Evolutionary conservation across 2,888 invertebrate species (phyloP).

Genomic region (Napeogenes sylphis): DNA sequence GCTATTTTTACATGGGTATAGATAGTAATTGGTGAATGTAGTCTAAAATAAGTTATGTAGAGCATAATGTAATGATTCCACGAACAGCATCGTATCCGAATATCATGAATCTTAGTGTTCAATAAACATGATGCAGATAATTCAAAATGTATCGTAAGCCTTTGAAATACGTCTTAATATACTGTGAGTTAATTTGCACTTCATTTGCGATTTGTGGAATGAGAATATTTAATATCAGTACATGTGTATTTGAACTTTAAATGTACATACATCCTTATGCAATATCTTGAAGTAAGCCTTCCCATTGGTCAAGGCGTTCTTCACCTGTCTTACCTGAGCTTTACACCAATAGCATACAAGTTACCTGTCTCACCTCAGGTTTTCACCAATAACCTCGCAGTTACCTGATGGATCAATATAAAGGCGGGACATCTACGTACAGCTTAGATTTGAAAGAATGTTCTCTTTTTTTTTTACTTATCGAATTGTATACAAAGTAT

Average conservation of each 20-base stretch:
- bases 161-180: not conserved
- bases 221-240: not conserved
- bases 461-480: not conserved
- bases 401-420: slow-evolving; percentile 55
- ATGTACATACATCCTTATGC: slow-evolving; percentile 5
- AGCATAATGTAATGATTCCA: slow-evolving; percentile 35
- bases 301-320: slow-evolving; percentile 43
- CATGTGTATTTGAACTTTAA: not conserved
- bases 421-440: slow-evolving; percentile 45
- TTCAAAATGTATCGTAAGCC: not conserved
- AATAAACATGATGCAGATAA: slow-evolving; percentile 19
- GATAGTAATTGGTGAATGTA: not conserved
- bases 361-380: slow-evolving; percentile 53
- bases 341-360: slow-evolving; percentile 21
- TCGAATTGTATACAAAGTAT: too few species aligned
- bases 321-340: slow-evolving; percentile 24
- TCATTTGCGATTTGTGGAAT: not conserved
- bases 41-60: slow-evolving; percentile 19
- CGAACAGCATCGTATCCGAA: slow-evolving; percentile 36
- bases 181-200: not conserved
- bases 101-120: slow-evolving; percentile 32
- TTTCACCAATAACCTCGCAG: slow-evolving; percentile 47
- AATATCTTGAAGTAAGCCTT: slow-evolving; percentile 8
- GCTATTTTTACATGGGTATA: not conserved
- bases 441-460: slow-evolving; percentile 3